Base-by-base conservation (phyloP, 2,797 vertebrate species). In the Anguilla anguilla region DNA sequence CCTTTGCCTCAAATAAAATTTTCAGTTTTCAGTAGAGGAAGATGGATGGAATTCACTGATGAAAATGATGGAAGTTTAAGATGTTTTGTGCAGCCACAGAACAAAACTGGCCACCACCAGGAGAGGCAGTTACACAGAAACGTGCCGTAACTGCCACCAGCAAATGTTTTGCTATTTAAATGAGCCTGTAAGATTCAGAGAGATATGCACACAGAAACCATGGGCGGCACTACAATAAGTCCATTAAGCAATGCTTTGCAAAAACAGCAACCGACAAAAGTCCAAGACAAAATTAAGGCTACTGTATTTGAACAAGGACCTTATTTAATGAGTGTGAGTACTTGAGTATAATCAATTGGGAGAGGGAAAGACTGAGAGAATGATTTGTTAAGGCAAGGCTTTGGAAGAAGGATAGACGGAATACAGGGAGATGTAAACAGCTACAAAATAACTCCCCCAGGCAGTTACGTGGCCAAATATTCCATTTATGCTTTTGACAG, bases 391-490 rank as follows among this genome's bases (percentile, higher is more conserved):
- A 49, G 25, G 85, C 59, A 69, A 55, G 13, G 39, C 22, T 61
- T n/a, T 15, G 28, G 51, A 59, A 57, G 46, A n/a, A 59, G 72
- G 74, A 51, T 19, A 39, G 43, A 59, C 46, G 53, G 17, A 77
- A 69, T 72, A 64, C 31, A 53, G 88, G 72, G 39, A 88, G 81
- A 85, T 53, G 61, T 84, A 43, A 49, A 84, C 55, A 84, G 46
- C 61, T 83, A 67, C 67, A 86, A 84, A 84, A 53, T 25, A 77
- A 77, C 13, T 59, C 57, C 25, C 53, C 55, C 22, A 35, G 11
- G 17, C 35, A 77, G 19, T 77, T 19, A 35, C 35, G 15, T 2
- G 72, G 31, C 35, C 72, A 77, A 39, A 10, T 35, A 15, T 77
- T 77, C 57, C 28, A 67, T 46, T 85, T 22, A 55, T 15, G 64